These are phyloP conservation scores for Mystacornis crossleyi DNA, from an alignment of 2,113 vertebrate genomes.

Conservation along the genomic window DNA sequence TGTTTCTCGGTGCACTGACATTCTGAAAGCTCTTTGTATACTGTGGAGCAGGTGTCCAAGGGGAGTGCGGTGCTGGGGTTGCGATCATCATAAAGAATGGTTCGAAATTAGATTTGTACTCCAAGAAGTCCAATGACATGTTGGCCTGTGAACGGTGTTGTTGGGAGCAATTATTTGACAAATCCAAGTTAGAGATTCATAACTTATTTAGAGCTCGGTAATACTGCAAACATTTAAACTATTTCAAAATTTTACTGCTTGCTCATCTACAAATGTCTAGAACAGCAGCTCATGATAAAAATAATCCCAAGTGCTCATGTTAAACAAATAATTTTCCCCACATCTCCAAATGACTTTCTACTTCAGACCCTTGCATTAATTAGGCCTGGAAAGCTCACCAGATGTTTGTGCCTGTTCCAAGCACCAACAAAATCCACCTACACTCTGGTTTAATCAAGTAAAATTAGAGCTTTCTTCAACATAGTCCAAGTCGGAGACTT, in stretches of 20 bases:
- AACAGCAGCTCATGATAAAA: background rate
- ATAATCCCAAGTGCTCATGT: background rate
- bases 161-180: background rate
- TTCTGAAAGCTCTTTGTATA: constrained; percentile 85
- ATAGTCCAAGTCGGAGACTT: background rate
- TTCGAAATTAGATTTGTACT: constrained; percentile 87
- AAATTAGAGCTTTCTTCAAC: background rate
- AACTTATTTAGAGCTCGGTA: background rate
- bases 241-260: background rate
- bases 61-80: constrained; percentile 93
- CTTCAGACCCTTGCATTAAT: background rate
- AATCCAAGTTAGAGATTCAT: background rate
- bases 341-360: background rate
- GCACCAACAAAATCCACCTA: background rate
- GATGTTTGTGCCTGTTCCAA: background rate
- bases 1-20: constrained; percentile 88
- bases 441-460: background rate
- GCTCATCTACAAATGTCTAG: background rate
- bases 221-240: background rate
- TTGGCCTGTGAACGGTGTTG: constrained; percentile 86
- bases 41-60: constrained; percentile 94
- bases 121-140: constrained; percentile 91
- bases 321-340: background rate
- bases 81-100: constrained; percentile 99
- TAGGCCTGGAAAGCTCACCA: background rate